Evolutionary conservation across 2,888 invertebrate species (phyloP).

Genomic region (Mayetiola destructor): DNA sequence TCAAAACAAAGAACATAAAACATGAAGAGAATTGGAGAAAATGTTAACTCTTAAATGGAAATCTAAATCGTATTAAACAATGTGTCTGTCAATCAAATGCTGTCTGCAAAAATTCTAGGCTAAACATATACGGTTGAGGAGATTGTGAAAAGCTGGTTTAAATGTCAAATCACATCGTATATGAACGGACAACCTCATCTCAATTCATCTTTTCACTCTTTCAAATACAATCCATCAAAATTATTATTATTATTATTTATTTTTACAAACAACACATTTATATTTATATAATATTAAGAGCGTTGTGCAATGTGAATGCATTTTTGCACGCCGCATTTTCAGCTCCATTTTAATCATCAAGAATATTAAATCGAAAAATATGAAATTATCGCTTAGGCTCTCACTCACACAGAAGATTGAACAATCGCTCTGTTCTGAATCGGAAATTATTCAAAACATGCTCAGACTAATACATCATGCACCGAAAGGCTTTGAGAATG

Average conservation of each 20-base stretch:
- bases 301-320: constrained; percentile 10
- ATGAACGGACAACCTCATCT: constrained; percentile 19
- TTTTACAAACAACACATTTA: no score
- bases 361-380: no score
- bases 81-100: constrained; percentile 16
- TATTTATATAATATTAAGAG: no score
- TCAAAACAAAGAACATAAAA: background rate
- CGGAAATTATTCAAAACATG: no score
- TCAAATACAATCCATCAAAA: constrained; percentile 3
- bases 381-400: no score
- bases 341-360: no score
- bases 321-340: background rate
- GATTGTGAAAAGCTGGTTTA: constrained; percentile 16
- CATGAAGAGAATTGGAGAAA: background rate
- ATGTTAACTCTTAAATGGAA: background rate
- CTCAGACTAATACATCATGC: no score
- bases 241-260: no score
- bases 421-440: no score
- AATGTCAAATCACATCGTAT: constrained; percentile 30
- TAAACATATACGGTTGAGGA: background rate
- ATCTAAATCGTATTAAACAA: constrained; percentile 13
- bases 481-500: no score
- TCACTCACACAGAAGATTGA: no score
- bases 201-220: background rate
- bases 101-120: constrained; percentile 18